A percentile compares a stretch with the other conserved stretches of the same genome.
These are phyloP conservation scores for Drosophila infuscata DNA, from an alignment of 2,888 invertebrate genomes.

Conservation along the genomic window DNA sequence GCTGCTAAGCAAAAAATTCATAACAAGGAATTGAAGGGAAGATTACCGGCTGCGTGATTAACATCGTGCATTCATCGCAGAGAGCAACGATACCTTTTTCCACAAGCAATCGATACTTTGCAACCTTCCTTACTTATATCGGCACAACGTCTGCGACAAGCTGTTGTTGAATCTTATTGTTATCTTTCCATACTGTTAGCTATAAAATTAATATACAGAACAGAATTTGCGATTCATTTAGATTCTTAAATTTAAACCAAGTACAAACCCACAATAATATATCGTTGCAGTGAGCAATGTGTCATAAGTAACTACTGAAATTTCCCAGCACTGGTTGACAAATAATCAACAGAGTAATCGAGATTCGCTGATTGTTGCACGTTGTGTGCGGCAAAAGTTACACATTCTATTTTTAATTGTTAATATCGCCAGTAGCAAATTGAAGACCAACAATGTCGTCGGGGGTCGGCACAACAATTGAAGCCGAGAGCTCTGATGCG, in stretches of 20 bases:
- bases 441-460: conserved; percentile 28
- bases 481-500: conserved; percentile 12
- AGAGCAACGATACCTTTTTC: background rate
- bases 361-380: conserved; percentile 34
- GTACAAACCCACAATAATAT: background rate
- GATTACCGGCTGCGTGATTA: background rate
- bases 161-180: background rate
- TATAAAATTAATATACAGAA: background rate
- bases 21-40: background rate
- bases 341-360: conserved; percentile 25
- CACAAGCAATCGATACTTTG: background rate
- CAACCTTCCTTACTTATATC: background rate
- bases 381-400: conserved; percentile 27
- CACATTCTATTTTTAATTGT: conserved; percentile 8
- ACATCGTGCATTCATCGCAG: background rate
- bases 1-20: background rate
- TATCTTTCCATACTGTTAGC: background rate
- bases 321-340: conserved; percentile 24
- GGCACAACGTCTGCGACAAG: background rate
- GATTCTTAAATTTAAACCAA: background rate
- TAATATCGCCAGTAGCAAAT: background rate
- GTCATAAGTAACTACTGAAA: background rate
- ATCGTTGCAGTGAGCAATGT: background rate
- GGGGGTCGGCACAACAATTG: conserved; percentile 15
- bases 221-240: background rate